Evolutionary conservation across 2,888 invertebrate species (phyloP).

Genomic region (Ptychoptera albimana): DNA sequence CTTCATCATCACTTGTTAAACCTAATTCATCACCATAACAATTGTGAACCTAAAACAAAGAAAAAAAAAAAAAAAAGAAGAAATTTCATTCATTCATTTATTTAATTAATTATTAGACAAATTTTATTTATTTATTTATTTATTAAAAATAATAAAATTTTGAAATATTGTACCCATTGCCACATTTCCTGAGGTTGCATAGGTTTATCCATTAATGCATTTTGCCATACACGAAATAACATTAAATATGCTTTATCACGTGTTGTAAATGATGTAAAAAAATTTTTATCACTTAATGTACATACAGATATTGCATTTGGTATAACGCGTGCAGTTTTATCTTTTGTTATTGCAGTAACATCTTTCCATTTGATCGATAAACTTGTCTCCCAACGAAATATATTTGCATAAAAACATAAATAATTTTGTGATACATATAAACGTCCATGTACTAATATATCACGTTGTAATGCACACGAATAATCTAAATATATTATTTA

Average conservation of each 20-base stretch:
- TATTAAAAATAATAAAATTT: too few species aligned
- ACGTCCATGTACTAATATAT: slow-evolving; percentile 89
- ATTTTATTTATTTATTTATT: too few species aligned
- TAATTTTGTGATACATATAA: slow-evolving; percentile 91
- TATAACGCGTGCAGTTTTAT: slow-evolving; percentile 84
- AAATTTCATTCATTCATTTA: too few species aligned
- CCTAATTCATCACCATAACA: slow-evolving; percentile 91
- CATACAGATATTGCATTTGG: slow-evolving; percentile 89
- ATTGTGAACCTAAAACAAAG: slow-evolving; percentile 51
- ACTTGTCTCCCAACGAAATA: slow-evolving; percentile 91
- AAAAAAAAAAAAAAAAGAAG: slow-evolving; percentile 3
- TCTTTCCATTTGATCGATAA: slow-evolving; percentile 77
- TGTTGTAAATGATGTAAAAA: slow-evolving; percentile 87
- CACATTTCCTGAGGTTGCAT: slow-evolving; percentile 71
- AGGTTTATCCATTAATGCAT: slow-evolving; percentile 80
- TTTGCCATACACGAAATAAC: slow-evolving; percentile 93
- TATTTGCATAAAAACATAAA: slow-evolving; percentile 94
- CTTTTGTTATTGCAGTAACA: slow-evolving; percentile 85
- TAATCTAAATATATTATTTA: slow-evolving; percentile 73
- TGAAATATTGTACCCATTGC: slow-evolving; percentile 49
- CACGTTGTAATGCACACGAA: slow-evolving; percentile 91
- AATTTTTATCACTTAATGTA: slow-evolving; percentile 70
- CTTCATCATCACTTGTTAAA: slow-evolving; percentile 84
- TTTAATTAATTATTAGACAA: too few species aligned
- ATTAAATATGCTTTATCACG: slow-evolving; percentile 90